These are phyloP conservation scores for Araneus ventricosus DNA, from an alignment of 1,140 invertebrate species.

Conservation along the genomic window DNA sequence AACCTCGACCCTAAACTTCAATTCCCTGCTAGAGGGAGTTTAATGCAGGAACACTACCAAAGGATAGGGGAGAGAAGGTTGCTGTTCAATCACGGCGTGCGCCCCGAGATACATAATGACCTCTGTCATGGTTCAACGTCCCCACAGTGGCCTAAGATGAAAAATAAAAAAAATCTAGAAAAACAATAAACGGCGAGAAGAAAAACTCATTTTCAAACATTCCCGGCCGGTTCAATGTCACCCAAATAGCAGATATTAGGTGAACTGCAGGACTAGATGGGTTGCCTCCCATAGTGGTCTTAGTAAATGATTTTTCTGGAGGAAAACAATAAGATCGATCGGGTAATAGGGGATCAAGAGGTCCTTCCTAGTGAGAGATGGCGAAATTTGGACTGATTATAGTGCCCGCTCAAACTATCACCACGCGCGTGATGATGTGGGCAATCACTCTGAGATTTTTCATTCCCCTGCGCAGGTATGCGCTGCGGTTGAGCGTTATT, in stretches of 20 bases:
- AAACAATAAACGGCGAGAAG: constrained; percentile 27
- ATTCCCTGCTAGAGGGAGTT: background rate
- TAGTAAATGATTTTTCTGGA: background rate
- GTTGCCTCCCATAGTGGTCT: constrained; percentile 40
- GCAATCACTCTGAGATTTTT: background rate
- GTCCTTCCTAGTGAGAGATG: background rate
- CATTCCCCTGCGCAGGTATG: background rate
- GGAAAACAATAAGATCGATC: constrained; percentile 45
- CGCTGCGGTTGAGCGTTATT: background rate
- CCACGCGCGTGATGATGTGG: constrained; percentile 20
- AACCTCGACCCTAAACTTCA: constrained; percentile 43
- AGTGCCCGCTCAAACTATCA: constrained; percentile 27
- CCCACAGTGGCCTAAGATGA: constrained; percentile 9
- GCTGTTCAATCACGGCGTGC: background rate
- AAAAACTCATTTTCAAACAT: constrained; percentile 36
- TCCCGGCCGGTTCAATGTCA: constrained; percentile 53
- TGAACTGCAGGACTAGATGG: constrained; percentile 9
- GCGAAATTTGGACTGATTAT: constrained; percentile 29
- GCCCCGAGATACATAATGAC: constrained; percentile 62
- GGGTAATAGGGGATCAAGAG: constrained; percentile 18
- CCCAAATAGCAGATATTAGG: constrained; percentile 59
- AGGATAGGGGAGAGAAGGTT: background rate
- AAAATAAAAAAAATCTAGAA: constrained; percentile 42
- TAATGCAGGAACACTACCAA: background rate
- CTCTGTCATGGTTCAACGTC: constrained; percentile 58